Percentiles rank a stretch among this genome's conserved stretches.
Evolutionary conservation across 2,797 vertebrate genomes (phyloP).

Genomic region (Dermochelys coriacea): DNA sequence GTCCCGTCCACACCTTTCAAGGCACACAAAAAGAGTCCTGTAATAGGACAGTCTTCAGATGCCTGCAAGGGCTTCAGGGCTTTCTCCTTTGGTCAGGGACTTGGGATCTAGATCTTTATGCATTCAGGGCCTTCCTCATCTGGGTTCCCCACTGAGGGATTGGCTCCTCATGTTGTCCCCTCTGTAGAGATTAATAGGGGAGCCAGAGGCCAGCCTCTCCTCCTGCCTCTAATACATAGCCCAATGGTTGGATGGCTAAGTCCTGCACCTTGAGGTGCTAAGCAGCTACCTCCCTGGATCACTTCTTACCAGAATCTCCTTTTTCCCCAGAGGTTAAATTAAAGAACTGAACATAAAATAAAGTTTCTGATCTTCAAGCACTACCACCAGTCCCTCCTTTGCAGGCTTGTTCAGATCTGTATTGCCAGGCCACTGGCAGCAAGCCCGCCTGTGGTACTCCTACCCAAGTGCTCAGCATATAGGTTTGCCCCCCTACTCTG

Average conservation of each 20-base stretch:
- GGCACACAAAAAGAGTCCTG: neutral
- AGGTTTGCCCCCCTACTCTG: no score
- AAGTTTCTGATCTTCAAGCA: neutral
- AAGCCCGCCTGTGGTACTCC: neutral
- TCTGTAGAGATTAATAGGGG: neutral
- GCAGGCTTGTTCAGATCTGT: no score
- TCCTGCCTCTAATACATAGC: neutral
- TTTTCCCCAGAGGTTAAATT: neutral
- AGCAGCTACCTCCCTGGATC: neutral
- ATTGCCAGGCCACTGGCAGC: neutral
- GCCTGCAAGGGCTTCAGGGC: neutral
- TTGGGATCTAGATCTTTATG: neutral
- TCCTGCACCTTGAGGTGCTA: neutral
- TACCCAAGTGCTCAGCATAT: neutral
- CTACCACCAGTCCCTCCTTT: no score
- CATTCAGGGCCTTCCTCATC: neutral
- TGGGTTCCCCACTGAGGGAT: neutral
- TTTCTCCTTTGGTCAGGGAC: neutral
- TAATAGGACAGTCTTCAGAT: neutral
- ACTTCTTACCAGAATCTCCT: neutral
- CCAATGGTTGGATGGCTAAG: accelerated
- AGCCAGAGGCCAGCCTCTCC: neutral
- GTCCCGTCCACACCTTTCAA: neutral
- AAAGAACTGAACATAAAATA: neutral
- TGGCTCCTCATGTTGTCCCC: neutral